phyloP scores from a whole-genome alignment of 2,113 vertebrate genomes.

The Sphaerodactylus townsendi region DNA sequence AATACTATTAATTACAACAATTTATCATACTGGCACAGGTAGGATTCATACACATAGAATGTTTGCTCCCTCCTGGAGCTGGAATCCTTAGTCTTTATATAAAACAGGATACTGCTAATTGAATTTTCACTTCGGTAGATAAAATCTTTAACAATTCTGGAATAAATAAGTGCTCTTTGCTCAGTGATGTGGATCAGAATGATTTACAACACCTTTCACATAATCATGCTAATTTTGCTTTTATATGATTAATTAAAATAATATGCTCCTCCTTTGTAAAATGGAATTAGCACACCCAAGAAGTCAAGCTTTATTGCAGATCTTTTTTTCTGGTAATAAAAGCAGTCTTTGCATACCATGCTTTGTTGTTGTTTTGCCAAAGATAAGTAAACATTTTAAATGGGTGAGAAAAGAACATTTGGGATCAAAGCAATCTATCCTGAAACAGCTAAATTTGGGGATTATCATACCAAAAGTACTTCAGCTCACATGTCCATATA shows the following conservation, averaged over 20 bases:
- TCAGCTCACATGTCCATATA: background rate
- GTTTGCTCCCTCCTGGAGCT: constrained; percentile 64
- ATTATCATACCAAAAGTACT: background rate
- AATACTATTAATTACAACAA: constrained; percentile 84
- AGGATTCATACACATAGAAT: constrained; percentile 71
- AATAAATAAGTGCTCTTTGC: constrained; percentile 79
- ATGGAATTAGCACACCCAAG: constrained; percentile 72
- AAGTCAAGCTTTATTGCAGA: constrained; percentile 72
- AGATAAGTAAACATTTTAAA: constrained; percentile 38
- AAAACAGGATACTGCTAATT: constrained; percentile 76
- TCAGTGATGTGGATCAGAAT: constrained; percentile 74
- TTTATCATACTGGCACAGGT: constrained; percentile 83
- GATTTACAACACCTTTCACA: constrained; percentile 82
- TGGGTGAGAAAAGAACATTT: constrained; percentile 29
- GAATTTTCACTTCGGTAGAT: constrained; percentile 84
- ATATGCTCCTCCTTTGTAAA: constrained; percentile 76
- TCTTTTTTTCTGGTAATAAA: constrained; percentile 66
- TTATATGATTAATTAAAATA: constrained; percentile 85
- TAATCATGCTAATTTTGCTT: constrained; percentile 81
- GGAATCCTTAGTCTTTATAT: constrained; percentile 74
- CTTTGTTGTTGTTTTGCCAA: constrained; percentile 40
- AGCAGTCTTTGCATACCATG: constrained; percentile 50
- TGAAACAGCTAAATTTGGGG: fast-evolving
- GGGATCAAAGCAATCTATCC: background rate
- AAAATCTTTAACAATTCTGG: constrained; percentile 81